Evolutionary conservation across 2,797 vertebrate species (phyloP).

Genomic region (Oreortyx pictus): DNA sequence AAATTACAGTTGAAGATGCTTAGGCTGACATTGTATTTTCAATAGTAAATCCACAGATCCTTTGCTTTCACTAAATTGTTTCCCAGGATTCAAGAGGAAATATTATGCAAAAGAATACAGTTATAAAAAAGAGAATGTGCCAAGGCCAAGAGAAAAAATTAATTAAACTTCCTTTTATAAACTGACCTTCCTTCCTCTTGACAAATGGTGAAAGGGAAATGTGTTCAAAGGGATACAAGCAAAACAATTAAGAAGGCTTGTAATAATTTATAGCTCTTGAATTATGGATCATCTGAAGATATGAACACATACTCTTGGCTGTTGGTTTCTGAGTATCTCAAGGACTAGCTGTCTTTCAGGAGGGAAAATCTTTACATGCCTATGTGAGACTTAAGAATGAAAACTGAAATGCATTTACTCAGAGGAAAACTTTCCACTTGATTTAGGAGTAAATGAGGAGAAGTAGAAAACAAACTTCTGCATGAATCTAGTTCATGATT

Average conservation of each 20-base stretch:
- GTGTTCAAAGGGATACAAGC: conserved; percentile 53
- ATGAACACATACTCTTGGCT: neutral
- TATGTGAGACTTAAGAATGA: neutral
- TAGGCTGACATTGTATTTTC: conserved; percentile 52
- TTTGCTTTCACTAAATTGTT: conserved; percentile 71
- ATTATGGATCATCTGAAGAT: neutral
- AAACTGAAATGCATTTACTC: neutral
- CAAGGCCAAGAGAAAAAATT: conserved; percentile 61
- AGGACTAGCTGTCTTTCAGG: neutral
- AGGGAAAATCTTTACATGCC: neutral
- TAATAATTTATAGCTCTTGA: conserved; percentile 20
- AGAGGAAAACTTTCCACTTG: neutral
- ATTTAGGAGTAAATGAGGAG: neutral
- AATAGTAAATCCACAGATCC: conserved; percentile 69
- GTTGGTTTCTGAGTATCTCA: neutral
- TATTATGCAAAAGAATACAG: conserved; percentile 51
- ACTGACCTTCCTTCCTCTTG: conserved; percentile 56
- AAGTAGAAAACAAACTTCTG: neutral
- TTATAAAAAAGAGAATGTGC: conserved; percentile 4
- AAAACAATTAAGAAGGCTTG: conserved; percentile 52
- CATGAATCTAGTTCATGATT: neutral
- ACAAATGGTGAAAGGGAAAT: conserved; percentile 63
- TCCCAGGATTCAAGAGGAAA: conserved; percentile 68
- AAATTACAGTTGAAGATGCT: conserved; percentile 54
- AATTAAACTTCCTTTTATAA: conserved; percentile 68